Evolutionary conservation across 2,797 vertebrate species (phyloP), one percentile per base, ranked within the genome.

Genomic region (Anguilla obscura): DNA sequence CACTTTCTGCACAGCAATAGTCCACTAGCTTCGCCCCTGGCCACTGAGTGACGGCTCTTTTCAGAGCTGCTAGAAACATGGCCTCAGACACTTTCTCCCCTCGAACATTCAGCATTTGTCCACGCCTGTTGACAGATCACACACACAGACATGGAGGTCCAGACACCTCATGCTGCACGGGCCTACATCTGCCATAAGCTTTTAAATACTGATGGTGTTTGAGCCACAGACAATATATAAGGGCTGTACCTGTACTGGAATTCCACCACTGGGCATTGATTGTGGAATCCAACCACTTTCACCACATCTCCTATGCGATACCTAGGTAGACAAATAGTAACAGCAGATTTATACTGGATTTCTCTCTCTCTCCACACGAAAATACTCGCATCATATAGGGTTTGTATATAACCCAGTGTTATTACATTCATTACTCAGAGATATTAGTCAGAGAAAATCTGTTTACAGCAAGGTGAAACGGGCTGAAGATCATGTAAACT

Each of bases 1-100:
- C 91, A 3, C 97, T 99, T 93, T 98, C 97, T 30, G 94, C 95
- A 5, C 97, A 98, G 93, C 95, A 88, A 0, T 99, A 98, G 91
- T 99, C 98, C 0, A 98, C 79, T 74, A 99, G 96, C 87, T 93
- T 94, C 87, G 97, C 96, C 0, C 97, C 97, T 0, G 96, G 97
- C 98, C 98, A 99, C 93, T 95, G 93, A 71, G 88, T 88, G 33
- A 98, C 93, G 0, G 97, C 94, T 0, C 80, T 93, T 91, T 93
- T 92, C 90, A 99, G 92, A 87, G 96, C 95, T 1, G 58, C 90
- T 12, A 95, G 96, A 92, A 99, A 98, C 89, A 94, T 27, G 0
- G 93, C 93, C 92, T 99, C 98, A 0, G 96, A 93, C 66, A 97
- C 94, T 89, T 94, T 96, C 93, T 99, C 98, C 0, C 98, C 98